Evolutionary conservation across 2,888 invertebrate genomes (phyloP).

Genomic region (Tenthredo amoena): DNA sequence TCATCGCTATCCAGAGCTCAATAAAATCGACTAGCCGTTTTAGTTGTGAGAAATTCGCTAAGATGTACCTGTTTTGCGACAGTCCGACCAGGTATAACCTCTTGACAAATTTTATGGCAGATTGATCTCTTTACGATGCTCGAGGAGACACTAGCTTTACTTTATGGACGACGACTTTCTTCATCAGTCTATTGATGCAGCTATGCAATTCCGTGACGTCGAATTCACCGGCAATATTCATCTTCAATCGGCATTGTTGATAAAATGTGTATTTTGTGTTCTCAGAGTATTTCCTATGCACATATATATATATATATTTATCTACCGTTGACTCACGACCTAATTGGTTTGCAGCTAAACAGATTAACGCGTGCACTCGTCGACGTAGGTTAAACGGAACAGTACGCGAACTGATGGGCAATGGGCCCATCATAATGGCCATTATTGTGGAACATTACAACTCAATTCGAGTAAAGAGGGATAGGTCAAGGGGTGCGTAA

Average conservation of each 20-base stretch:
- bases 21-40: too few relatives aligned
- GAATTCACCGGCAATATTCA: background rate
- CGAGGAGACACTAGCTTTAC: background rate
- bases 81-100: too few relatives aligned
- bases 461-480: background rate
- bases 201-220: background rate
- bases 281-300: background rate
- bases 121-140: background rate
- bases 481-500: background rate
- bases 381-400: background rate
- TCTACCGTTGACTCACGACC: background rate
- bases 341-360: background rate
- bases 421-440: conserved; percentile 25
- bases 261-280: background rate
- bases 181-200: background rate
- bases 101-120: background rate
- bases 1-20: too few relatives aligned
- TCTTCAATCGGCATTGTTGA: background rate
- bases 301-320: background rate
- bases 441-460: conserved; percentile 16
- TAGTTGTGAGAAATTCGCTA: too few relatives aligned
- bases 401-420: conserved; percentile 11
- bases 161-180: background rate
- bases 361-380: background rate
- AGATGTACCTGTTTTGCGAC: too few relatives aligned